A percentile compares a stretch with the other conserved stretches of the same genome.
Conservation (phyloP, 2,888 invertebrate genomes). For the Maniola hyperantus region DNA sequence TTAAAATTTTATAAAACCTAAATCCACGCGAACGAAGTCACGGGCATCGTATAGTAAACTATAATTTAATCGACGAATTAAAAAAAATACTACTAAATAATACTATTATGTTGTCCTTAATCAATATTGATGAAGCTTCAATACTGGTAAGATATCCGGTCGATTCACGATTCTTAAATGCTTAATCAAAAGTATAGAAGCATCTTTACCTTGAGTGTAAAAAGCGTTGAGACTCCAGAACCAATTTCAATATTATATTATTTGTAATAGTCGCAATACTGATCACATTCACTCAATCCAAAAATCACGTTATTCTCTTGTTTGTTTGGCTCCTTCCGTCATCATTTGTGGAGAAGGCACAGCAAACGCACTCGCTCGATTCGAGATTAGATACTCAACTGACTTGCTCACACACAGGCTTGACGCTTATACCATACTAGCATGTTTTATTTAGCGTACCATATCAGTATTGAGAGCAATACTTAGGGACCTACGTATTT, state of each 20-base stretch:
- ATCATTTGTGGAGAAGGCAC: slow-evolving; percentile 12
- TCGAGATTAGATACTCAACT: slow-evolving; percentile 42
- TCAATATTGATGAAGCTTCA: background rate
- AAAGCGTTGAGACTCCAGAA: slow-evolving; percentile 1
- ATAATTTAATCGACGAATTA: too few relatives aligned
- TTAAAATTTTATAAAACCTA: too few relatives aligned
- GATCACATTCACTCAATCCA: slow-evolving; percentile 28
- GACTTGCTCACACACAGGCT: slow-evolving; percentile 33
- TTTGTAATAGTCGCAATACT: slow-evolving; percentile 5
- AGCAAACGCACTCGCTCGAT: slow-evolving; percentile 32
- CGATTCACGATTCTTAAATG: slow-evolving; percentile 8
- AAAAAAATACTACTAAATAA: too few relatives aligned
- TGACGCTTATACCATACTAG: slow-evolving; percentile 36
- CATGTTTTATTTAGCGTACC: slow-evolving; percentile 23
- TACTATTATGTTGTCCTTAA: too few relatives aligned
- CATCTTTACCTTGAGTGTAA: slow-evolving; percentile 25
- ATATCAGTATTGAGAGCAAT: slow-evolving; percentile 9
- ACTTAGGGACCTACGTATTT: background rate
- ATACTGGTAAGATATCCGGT: background rate
- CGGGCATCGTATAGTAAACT: too few relatives aligned
- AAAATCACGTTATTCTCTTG: slow-evolving; percentile 18
- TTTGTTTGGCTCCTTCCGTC: slow-evolving; percentile 18
- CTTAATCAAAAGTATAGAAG: slow-evolving; percentile 1
- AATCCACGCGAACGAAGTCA: too few relatives aligned
- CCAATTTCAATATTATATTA: slow-evolving; percentile 1